phyloP scores from a whole-genome alignment of 2,113 vertebrate genomes.

The Istiophorus platypterus region DNA sequence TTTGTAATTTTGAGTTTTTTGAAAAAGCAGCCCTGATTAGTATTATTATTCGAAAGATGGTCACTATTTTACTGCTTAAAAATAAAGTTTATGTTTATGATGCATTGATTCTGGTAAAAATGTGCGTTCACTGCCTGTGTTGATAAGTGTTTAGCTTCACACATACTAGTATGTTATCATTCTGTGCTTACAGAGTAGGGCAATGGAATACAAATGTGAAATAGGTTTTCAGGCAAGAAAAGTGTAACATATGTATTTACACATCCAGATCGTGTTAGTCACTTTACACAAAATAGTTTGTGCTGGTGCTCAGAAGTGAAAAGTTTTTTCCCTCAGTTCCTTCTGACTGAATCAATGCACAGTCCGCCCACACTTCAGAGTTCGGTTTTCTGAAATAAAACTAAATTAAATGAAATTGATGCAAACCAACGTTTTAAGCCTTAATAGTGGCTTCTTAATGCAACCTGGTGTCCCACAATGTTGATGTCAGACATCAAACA shows the following conservation, averaged over 20 bases:
- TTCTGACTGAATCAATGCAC: neutral
- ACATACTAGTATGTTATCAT: neutral
- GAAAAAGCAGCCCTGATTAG: neutral
- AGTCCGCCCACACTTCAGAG: neutral
- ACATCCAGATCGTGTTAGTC: conserved; percentile 1
- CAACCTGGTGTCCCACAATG: neutral
- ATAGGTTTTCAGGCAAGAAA: too few relatives aligned
- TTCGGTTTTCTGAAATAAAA: too few relatives aligned
- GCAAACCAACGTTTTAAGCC: neutral
- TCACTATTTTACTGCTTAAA: too few relatives aligned
- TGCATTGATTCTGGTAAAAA: neutral
- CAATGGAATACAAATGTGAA: neutral
- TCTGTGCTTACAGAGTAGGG: neutral
- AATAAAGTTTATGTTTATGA: too few relatives aligned
- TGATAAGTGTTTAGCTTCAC: neutral
- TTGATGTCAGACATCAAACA: conserved; percentile 12
- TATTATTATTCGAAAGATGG: neutral
- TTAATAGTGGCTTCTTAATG: conserved; percentile 7
- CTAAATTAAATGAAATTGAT: neutral
- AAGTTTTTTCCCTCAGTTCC: neutral
- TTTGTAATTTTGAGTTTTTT: neutral
- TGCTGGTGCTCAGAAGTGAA: neutral
- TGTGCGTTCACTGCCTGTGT: neutral
- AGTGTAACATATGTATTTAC: too few relatives aligned
- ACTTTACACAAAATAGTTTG: neutral